Conservation (phyloP, 2,888 invertebrate genomes). For the Sphaerophoria taeniata region DNA sequence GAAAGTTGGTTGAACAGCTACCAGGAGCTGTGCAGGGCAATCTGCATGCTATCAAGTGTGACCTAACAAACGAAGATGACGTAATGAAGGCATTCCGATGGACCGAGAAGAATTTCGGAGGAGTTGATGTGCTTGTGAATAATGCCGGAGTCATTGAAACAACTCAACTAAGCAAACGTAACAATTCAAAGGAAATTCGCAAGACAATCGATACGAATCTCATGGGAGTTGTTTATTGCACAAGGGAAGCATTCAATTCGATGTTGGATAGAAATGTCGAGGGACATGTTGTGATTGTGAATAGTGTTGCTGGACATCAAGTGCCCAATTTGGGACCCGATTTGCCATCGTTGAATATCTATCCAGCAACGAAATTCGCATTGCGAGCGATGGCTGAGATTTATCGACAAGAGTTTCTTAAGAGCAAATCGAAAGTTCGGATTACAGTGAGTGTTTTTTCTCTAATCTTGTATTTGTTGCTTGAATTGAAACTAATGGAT, state of each 20-base stretch:
- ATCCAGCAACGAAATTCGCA: constrained; percentile 82
- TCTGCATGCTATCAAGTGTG: constrained; percentile 80
- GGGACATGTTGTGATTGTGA: constrained; percentile 84
- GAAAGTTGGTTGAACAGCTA: constrained; percentile 77
- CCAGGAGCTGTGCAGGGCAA: constrained; percentile 75
- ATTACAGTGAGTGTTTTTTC: constrained; percentile 79
- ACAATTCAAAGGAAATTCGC: constrained; percentile 78
- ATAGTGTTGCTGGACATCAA: constrained; percentile 81
- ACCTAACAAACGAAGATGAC: constrained; percentile 84
- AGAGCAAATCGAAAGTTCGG: constrained; percentile 79
- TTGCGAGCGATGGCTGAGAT: constrained; percentile 82
- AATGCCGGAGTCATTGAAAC: constrained; percentile 84
- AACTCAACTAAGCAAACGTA: constrained; percentile 77
- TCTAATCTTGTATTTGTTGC: not conserved
- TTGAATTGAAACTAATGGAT: no score
- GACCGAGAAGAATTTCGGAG: constrained; percentile 84
- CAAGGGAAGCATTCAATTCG: constrained; percentile 83
- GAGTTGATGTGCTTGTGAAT: constrained; percentile 86
- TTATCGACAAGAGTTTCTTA: constrained; percentile 82
- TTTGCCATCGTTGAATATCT: constrained; percentile 81
- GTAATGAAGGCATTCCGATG: constrained; percentile 84
- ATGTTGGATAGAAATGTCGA: constrained; percentile 83
- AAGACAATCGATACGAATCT: constrained; percentile 84
- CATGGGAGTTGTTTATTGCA: constrained; percentile 83
- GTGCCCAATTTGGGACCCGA: constrained; percentile 80